Evolutionary conservation across 2,888 invertebrate species (phyloP).

Genomic region (Coenonympha glycerion): DNA sequence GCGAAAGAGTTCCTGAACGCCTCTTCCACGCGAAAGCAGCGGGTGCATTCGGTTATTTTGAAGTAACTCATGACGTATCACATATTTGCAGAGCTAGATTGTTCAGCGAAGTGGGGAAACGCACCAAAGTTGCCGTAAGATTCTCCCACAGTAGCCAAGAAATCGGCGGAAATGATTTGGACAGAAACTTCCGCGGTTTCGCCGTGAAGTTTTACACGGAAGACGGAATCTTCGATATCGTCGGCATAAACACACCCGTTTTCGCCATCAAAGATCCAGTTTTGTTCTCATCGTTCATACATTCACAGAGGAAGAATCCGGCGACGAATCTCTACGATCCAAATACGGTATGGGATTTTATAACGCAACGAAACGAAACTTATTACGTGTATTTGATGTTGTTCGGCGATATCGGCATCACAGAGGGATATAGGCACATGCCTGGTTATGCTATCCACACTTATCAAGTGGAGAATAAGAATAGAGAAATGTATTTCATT

Average conservation of each 20-base stretch:
- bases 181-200: conserved; percentile 90
- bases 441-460: conserved; percentile 95
- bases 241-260: conserved; percentile 91
- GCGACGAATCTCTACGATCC: conserved; percentile 88
- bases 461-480: conserved; percentile 86
- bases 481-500: conserved; percentile 81
- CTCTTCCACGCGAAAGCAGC: conserved; percentile 95
- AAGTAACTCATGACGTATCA: conserved; percentile 87
- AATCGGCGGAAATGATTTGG: conserved; percentile 89
- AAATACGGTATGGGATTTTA: conserved; percentile 95
- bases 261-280: conserved; percentile 91
- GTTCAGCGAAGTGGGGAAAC: conserved; percentile 83
- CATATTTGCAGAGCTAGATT: conserved; percentile 84
- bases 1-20: conserved; percentile 94
- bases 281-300: conserved; percentile 91
- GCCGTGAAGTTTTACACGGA: conserved; percentile 93
- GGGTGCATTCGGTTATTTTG: conserved; percentile 90
- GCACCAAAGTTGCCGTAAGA: conserved; percentile 83
- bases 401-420: conserved; percentile 91
- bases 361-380: conserved; percentile 87
- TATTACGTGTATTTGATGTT: conserved; percentile 87
- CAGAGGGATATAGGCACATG: conserved; percentile 92
- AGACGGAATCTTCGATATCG: conserved; percentile 91
- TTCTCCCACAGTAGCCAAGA: conserved; percentile 89
- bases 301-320: conserved; percentile 94